Evolutionary conservation across 2,797 vertebrate species (phyloP).

Genomic region (Yasuhikotakia modesta): DNA sequence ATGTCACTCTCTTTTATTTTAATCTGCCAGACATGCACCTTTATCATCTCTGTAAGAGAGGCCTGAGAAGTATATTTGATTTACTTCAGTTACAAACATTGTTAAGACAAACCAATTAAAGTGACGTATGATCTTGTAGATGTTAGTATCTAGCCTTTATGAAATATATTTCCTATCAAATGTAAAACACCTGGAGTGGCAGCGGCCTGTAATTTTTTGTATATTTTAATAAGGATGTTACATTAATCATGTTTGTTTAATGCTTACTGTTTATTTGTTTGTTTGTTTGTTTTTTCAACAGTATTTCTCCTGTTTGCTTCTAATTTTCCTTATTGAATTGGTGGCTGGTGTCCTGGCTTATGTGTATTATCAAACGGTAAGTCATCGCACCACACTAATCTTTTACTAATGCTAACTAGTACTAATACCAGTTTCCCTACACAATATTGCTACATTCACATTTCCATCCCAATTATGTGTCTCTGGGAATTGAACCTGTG

Average conservation of each 20-base stretch:
- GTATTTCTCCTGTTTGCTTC: conserved; percentile 84
- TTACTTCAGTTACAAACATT: conserved; percentile 1
- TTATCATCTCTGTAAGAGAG: neutral
- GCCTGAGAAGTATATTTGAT: neutral
- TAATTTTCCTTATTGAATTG: conserved; percentile 86
- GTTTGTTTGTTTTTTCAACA: conserved; percentile 67
- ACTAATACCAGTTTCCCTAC: too few relatives aligned
- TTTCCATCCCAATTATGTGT: neutral
- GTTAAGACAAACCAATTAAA: neutral
- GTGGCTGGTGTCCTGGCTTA: conserved; percentile 87
- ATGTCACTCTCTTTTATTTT: conserved; percentile 35
- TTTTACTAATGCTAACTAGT: too few relatives aligned
- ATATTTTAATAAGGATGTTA: too few relatives aligned
- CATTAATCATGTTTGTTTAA: too few relatives aligned
- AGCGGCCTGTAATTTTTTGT: neutral
- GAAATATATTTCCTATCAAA: neutral
- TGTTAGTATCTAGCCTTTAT: neutral
- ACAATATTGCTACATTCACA: too few relatives aligned
- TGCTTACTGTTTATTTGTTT: neutral
- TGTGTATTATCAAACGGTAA: conserved; percentile 86
- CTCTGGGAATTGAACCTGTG: neutral
- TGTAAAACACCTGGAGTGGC: neutral
- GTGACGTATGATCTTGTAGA: neutral
- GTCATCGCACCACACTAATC: neutral
- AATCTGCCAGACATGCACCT: neutral